Evolutionary conservation across 1,140 invertebrate species (phyloP), one percentile per base, ranked within the genome.

Genomic region (Diabrotica virgifera): DNA sequence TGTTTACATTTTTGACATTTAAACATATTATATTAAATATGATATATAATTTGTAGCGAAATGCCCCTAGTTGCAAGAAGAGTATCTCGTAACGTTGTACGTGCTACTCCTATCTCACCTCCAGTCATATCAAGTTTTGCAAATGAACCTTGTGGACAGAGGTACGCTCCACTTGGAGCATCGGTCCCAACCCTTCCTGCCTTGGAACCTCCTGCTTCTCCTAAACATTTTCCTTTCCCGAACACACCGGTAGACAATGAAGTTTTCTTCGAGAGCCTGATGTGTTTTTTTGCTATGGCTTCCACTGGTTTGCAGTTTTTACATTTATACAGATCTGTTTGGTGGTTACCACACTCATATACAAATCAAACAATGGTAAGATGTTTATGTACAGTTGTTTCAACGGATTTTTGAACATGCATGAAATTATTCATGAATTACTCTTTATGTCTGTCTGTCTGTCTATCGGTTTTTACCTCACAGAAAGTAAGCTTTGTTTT

Each of bases 301-400:
- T 87, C 88, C 36, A 84, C 86, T 11, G 86, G 84, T 55, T 81
- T 96, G 13, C 96, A 99, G 82, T 93, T 97, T 78, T 84, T 98
- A 11, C 95, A 98, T 82, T 82, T 98, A 8, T 99, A 98, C 77
- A 87, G 92, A 66, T 97, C 94, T 38, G 90, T 95, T n/a, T 98
- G 95, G 93, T 98, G 96, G 96, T 78, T 98, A 35, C 93, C 94
- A 12, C 89, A 97, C 73, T 95, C 94, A 4, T 90, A 95, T 77
- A 93, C 89, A 68, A 88, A 87, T 71, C 91, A 94, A 80, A 89
- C 90, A 70, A 87, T 97, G 87, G 95, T 96, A 82, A 82, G 85
- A 24, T 24, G 24, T 24, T 24, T 24, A 24, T 24, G 24, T 24
- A 24, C 37, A 59, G 36, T 64, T n/a, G n/a, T n/a, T n/a, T n/a